phyloP scores from a whole-genome alignment of 1,140 invertebrate species.

The Drosophila novamexicana region DNA sequence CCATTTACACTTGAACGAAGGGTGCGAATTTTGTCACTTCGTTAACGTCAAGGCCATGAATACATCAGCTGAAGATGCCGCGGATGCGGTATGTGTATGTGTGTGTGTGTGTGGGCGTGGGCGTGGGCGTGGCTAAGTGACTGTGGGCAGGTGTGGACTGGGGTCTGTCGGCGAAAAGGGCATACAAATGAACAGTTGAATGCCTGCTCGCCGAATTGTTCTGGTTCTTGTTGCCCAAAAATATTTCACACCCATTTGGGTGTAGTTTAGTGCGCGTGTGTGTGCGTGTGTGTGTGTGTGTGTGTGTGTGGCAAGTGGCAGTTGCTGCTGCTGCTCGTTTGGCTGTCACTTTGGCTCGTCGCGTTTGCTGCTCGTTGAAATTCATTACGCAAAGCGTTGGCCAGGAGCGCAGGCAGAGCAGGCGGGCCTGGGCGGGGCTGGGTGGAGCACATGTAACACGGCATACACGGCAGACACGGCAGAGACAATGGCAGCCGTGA shows the following conservation, averaged over 20 bases:
- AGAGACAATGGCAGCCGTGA: conserved; percentile 67
- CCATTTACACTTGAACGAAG: conserved; percentile 55
- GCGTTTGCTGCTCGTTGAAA: conserved; percentile 62
- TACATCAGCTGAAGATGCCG: conserved; percentile 61
- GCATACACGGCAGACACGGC: conserved; percentile 25
- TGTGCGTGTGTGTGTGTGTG: conserved; percentile 20
- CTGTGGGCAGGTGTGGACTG: background rate
- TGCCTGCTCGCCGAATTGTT: conserved; percentile 21
- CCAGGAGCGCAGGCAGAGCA: conserved; percentile 9
- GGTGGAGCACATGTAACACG: conserved; percentile 34
- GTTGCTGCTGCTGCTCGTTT: conserved; percentile 60
- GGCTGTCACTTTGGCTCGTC: conserved; percentile 63
- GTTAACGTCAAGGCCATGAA: conserved; percentile 81
- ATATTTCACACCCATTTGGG: conserved; percentile 72
- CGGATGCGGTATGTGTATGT: conserved; percentile 2
- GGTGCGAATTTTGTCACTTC: conserved; percentile 81
- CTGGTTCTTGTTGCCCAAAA: conserved; percentile 59
- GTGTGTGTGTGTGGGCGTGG: conserved; percentile 21
- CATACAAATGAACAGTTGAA: conserved; percentile 35
- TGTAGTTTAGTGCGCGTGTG: background rate
- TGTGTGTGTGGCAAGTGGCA: conserved; percentile 9
- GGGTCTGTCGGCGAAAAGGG: background rate
- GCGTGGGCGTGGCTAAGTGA: conserved; percentile 44
- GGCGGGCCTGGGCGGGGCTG: background rate
- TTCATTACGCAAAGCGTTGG: conserved; percentile 64